Evolutionary conservation across 2,888 invertebrate species (phyloP), one percentile per base, ranked within the genome.

Genomic region (Andrena fulva): DNA sequence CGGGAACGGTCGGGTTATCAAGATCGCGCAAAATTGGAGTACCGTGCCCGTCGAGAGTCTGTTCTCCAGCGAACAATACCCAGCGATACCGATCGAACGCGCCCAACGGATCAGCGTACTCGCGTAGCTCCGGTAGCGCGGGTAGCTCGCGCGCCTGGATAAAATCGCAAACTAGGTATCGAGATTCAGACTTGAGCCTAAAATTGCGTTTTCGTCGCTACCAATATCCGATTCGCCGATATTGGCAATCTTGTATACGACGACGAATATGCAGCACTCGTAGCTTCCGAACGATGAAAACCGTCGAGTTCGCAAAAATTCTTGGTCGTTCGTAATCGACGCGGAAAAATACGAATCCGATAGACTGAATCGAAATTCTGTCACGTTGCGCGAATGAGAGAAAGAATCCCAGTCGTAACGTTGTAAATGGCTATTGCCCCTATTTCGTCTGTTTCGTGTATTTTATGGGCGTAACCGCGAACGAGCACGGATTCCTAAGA

Each of bases 51-150:
- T 64, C 80, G 56, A 60, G n/a, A 67, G 66, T 76, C 78, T 63
- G 77, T n/a, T 64, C 60, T 59, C 56, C 24, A 59, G 24, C 60
- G 7, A 12, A 73, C 42, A 16, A 42, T 42, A 42, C 42, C 42
- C 4, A 42, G 72, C 77, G 77, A 80, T 84, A 82, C 48, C 62
- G 62, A 86, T 86, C 85, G 77, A 59, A 64, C 60, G 63, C 62
- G 16, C 29, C 54, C 6, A 72, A 56, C 59, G 63, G 73, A 77
- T 68, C 48, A 67, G 67, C 75, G 33, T 20, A 50, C 42, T 16
- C 12, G 33, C 10, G 35, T 10, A 52, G 60, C 10, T 35, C 35
- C 8, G 35, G 20, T 12, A 52, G 60, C 29, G 12, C 56, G 35
- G 35, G 20, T 12, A 52, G 60, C 29, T n/a, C 56, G 29, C 42